Base-by-base conservation (phyloP, 2,888 invertebrate species). In the Blastobasis lacticolella region DNA sequence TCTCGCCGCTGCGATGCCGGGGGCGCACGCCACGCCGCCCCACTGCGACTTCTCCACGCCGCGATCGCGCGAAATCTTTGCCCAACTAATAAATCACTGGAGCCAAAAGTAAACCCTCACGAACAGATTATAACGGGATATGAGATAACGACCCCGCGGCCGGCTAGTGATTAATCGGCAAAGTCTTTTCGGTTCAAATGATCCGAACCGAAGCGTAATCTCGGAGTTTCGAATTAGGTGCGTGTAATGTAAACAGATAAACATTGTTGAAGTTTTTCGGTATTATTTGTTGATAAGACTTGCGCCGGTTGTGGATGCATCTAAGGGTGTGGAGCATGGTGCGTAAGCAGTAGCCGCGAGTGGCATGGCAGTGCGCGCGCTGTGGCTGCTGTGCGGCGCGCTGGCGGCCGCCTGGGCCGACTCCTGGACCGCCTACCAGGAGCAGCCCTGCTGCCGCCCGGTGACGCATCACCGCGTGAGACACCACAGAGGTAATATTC, bases 381-480 rank as follows among this genome's bases (percentile, higher is more conserved):
- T 70, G 50, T 76, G 75, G 64, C 66, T 84, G 65, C 60, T 83
- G 63, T 79, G 77, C 74, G 75, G 71, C 49, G 63, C 78, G 69
- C 58, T 81, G 68, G 78, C 76, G 65, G 89, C 86, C 62, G 91
- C 79, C 60, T 81, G 85, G 76, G 91, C 89, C 61, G 91, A 91
- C 81, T 91, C 90, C 66, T 91, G 91, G 91, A 91, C 90, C 46
- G 89, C 91, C 64, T 92, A 89, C 73, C 90, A 90, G 83, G 92
- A 92, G 80, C 90, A 91, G 73, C 91, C 91, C 46, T 92, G 92
- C 73, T 92, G 92, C 76, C 84, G 90, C 52, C 89, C 90, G 45
- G 85, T 83, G 52, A 80, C 89, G 54, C 91, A 91, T 69, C 88
- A 88, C 61, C 90, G 91, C 54, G 89, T 92, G 57, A 76, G 92